Conservation (phyloP, 2,113 vertebrate species). For the Microcebus tavaratra region DNA sequence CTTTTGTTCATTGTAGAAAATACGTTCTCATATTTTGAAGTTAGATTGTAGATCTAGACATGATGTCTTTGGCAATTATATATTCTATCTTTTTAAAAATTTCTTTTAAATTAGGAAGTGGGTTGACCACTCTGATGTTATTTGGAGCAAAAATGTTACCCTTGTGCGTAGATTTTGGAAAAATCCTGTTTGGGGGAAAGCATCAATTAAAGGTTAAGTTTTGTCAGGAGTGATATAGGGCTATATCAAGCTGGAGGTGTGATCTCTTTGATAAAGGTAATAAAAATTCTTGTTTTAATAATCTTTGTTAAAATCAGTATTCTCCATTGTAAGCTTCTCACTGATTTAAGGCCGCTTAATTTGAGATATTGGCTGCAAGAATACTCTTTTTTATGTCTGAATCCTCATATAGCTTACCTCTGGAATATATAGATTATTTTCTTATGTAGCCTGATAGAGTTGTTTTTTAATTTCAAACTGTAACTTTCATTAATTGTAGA, state of each 20-base stretch:
- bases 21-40: background rate
- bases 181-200: background rate
- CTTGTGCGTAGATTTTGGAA: background rate
- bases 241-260: background rate
- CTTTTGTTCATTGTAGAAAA: conserved; percentile 20
- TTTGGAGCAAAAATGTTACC: conserved; percentile 38
- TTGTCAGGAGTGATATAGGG: background rate
- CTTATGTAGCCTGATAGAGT: background rate
- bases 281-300: conserved; percentile 20
- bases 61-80: background rate
- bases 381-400: background rate
- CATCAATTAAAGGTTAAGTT: background rate
- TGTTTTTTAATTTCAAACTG: conserved; percentile 22
- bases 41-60: background rate
- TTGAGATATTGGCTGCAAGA: conserved; percentile 33
- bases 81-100: background rate
- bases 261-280: background rate
- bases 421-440: conserved; percentile 44
- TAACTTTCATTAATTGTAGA: conserved; percentile 50
- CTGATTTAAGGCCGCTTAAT: background rate
- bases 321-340: background rate
- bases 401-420: background rate
- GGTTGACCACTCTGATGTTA: background rate
- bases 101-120: background rate
- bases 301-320: conserved; percentile 42